phyloP scores from a whole-genome alignment of 2,797 vertebrate species.

The Ibycter americanus region DNA sequence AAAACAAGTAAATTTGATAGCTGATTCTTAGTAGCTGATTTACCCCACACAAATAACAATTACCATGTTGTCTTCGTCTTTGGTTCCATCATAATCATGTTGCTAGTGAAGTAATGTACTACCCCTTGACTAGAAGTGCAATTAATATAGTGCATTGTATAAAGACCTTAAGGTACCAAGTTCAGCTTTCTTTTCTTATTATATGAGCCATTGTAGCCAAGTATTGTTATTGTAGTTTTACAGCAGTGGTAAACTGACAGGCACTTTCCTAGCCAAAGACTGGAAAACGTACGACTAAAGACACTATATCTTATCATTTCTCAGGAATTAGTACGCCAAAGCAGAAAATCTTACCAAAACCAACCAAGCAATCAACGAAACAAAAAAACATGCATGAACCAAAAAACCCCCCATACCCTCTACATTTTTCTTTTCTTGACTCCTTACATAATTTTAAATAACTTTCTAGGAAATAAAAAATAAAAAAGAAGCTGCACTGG shows the following conservation, averaged over 20 bases:
- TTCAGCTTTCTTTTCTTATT: not conserved
- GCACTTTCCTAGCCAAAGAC: not conserved
- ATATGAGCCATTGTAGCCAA: not conserved
- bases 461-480: not conserved
- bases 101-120: not conserved
- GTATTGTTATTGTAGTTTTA: not conserved
- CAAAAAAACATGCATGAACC: accelerated
- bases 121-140: not conserved
- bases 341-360: not conserved
- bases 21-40: not conserved
- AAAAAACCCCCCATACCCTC: not conserved
- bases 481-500: not conserved
- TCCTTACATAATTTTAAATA: not conserved
- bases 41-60: not conserved
- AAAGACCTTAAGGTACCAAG: not conserved
- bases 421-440: not conserved
- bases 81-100: accelerated
- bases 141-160: not conserved
- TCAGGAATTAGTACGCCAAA: not conserved
- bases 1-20: not conserved
- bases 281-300: not conserved
- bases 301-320: not conserved
- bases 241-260: not conserved
- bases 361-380: not conserved
- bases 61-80: not conserved